Percentiles rank a stretch among this genome's conserved stretches.
phyloP scores from a whole-genome alignment of 1,140 invertebrate species.

The Melanaphis sacchari region DNA sequence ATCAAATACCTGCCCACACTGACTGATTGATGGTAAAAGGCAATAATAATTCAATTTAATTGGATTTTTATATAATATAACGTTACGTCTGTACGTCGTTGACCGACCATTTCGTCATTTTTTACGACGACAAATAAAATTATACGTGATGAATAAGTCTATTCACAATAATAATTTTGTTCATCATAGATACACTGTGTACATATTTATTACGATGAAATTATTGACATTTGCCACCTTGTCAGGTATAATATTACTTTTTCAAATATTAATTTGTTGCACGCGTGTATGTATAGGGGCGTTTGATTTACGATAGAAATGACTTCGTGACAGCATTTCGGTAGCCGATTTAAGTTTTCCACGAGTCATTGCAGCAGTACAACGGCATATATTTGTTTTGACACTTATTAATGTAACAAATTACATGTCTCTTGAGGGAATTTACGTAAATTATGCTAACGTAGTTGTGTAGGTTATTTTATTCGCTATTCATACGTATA shows the following conservation, averaged over 20 bases:
- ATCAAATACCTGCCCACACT: background rate
- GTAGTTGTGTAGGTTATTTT: background rate
- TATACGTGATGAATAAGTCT: background rate
- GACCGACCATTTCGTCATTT: background rate
- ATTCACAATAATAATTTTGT: background rate
- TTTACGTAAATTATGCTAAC: background rate
- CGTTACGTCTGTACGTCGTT: background rate
- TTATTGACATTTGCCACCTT: background rate
- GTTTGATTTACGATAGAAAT: background rate
- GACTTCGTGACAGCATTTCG: background rate
- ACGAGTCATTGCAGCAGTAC: background rate
- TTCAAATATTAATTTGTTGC: background rate
- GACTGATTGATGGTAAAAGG: background rate
- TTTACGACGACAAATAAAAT: background rate
- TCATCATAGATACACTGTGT: background rate
- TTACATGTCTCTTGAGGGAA: background rate
- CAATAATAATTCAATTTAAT: background rate
- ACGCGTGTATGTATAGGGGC: background rate
- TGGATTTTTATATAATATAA: background rate
- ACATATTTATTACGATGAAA: background rate
- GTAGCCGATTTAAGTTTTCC: conserved; percentile 9
- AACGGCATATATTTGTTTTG: background rate
- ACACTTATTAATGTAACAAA: conserved; percentile 27
- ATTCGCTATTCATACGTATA: background rate
- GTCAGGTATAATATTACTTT: background rate